phyloP scores from a whole-genome alignment of 2,113 vertebrate species.

The Sturnira hondurensis region DNA sequence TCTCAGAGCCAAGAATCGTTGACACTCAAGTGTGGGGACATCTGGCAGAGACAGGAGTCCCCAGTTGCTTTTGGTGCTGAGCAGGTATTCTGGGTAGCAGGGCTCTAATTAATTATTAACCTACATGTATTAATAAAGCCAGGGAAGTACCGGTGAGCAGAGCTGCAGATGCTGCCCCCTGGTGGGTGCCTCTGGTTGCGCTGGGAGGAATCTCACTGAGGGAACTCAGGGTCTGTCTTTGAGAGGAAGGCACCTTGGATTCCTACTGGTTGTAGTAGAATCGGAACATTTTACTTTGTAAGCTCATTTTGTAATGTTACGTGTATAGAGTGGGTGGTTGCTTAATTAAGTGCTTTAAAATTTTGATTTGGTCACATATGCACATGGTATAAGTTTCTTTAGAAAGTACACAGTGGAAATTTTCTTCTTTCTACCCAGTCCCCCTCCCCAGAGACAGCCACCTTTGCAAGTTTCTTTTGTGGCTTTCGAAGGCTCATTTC shows the following conservation, averaged over 20 bases:
- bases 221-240: not conserved
- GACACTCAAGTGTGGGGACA: not conserved
- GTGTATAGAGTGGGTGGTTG: not conserved
- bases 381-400: not conserved
- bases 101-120: conserved; percentile 41
- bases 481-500: not conserved
- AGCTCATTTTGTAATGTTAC: not conserved
- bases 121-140: not conserved
- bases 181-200: not conserved
- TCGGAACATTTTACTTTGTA: not conserved
- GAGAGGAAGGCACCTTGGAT: not conserved
- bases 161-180: conserved; percentile 54
- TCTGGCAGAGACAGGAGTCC: not conserved
- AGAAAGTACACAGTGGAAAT: not conserved
- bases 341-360: not conserved
- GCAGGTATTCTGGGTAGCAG: not conserved
- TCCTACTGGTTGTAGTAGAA: not conserved
- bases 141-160: not conserved
- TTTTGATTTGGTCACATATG: not conserved
- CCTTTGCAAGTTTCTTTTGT: not conserved
- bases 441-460: not conserved
- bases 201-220: not conserved
- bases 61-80: not conserved
- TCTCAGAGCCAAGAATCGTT: not conserved
- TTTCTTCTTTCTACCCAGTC: not conserved